A percentile compares a stretch with the other conserved stretches of the same genome.
Conservation (phyloP, 2,113 vertebrate species). For the Gymnarchus niloticus region DNA sequence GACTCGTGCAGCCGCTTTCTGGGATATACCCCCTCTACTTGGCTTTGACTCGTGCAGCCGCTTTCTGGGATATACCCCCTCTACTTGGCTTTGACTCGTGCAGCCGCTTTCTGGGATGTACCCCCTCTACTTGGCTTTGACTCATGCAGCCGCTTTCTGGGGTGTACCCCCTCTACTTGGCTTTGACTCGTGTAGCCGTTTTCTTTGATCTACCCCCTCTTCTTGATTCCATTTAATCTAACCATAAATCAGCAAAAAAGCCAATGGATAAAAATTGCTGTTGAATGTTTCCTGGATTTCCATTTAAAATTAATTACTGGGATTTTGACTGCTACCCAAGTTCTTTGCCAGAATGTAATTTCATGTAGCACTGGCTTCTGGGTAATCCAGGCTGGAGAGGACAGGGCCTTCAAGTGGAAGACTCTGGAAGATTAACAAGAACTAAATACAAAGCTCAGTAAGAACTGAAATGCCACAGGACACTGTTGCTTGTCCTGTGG, state of each 20-base stretch:
- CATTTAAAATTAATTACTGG: slow-evolving; percentile 30
- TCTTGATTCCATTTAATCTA: background rate
- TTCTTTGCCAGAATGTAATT: slow-evolving; percentile 29
- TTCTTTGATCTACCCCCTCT: background rate
- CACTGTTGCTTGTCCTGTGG: background rate
- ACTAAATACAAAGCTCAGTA: slow-evolving; percentile 9
- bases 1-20: no score
- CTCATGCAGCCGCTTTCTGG: no score
- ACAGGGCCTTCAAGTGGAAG: slow-evolving; percentile 24
- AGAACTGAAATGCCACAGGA: background rate
- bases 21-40: no score
- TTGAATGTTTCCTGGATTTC: slow-evolving; percentile 10
- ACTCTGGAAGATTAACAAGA: slow-evolving; percentile 26
- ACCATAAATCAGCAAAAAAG: background rate
- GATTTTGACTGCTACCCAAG: slow-evolving; percentile 33
- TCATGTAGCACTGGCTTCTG: slow-evolving; percentile 16
- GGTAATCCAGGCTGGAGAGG: slow-evolving; percentile 52
- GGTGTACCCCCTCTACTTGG: no score
- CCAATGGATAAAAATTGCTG: background rate
- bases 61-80: no score
- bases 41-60: no score
- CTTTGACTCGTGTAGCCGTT: background rate
- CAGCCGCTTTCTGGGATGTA: no score
- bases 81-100: no score
- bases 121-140: no score